Evolutionary conservation across 2,888 invertebrate species (phyloP).

Genomic region (Plebejus anna): DNA sequence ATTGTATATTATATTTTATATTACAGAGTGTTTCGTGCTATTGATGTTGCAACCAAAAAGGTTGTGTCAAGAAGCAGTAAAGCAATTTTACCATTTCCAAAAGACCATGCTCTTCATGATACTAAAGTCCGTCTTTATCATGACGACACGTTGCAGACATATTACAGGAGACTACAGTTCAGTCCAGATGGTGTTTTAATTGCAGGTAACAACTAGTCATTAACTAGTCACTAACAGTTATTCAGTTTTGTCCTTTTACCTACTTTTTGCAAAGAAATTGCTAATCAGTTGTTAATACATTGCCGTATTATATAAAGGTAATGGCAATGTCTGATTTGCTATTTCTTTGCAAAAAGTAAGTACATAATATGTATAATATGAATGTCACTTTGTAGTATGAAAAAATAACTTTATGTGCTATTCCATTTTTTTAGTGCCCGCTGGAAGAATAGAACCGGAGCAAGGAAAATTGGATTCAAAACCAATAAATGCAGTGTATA

Average conservation of each 20-base stretch:
- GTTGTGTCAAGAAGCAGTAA: slow-evolving; percentile 84
- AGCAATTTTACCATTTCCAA: slow-evolving; percentile 78
- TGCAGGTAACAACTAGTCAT: slow-evolving; percentile 59
- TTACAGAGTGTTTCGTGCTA: slow-evolving; percentile 83
- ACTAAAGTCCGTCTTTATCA: slow-evolving; percentile 87
- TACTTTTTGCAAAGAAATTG: too few relatives aligned
- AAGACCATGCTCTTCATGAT: slow-evolving; percentile 79
- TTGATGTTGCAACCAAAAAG: slow-evolving; percentile 83
- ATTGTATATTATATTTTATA: neutral
- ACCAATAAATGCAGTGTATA: slow-evolving; percentile 78
- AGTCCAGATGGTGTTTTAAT: slow-evolving; percentile 95
- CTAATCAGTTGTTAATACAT: too few relatives aligned
- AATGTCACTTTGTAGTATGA: too few relatives aligned
- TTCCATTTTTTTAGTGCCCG: slow-evolving; percentile 81
- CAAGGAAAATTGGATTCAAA: slow-evolving; percentile 79
- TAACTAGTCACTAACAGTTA: neutral
- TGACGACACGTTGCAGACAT: slow-evolving; percentile 96
- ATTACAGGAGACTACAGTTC: slow-evolving; percentile 93
- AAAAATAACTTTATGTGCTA: neutral
- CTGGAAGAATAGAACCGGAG: slow-evolving; percentile 89
- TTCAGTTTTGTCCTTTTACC: too few relatives aligned
- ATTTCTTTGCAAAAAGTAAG: too few relatives aligned
- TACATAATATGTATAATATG: too few relatives aligned
- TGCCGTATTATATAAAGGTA: too few relatives aligned
- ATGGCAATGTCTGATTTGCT: too few relatives aligned